Evolutionary conservation across 2,888 invertebrate genomes (phyloP), one percentile per base, ranked within the genome.

Genomic region (Mythimna lalbum): DNA sequence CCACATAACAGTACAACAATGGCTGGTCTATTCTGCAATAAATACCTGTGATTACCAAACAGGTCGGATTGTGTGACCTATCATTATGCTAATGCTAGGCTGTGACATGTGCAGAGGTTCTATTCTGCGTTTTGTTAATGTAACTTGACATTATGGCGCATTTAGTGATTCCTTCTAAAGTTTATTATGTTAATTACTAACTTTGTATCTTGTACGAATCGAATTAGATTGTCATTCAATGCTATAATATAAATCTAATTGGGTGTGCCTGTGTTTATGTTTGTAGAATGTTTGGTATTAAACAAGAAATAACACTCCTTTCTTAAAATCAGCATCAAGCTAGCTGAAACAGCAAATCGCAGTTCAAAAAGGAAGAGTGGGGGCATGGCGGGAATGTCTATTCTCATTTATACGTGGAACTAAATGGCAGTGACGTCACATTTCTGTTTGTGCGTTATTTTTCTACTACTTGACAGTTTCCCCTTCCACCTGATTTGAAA

Each of bases 41-140:
- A 69, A 63, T 76, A 72, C 56, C 55, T 57, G 21, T 73, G 71
- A 74, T 83, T 84, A 75, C 83, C 71, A 82, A 80, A 82, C 65
- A 80, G 77, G 68, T 77, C 68, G 61, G 31, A 39, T 59, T 56
- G 60, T 62, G 49, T 60, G 63, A 77, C 65, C 81, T 67, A 73
- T 67, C 69, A 71, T 77, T 73, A 81, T 62, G 59, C 27, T 76
- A 72, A 81, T 76, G 63, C 10, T 23, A 64, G 53, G 27, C 63
- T 61, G 36, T 56, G 82, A 66, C 79, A 72, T 52, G 64, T 62
- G 36, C 49, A 63, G 47, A 62, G 10, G 47, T 57, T 60, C 21
- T 27, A 65, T 43, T 31, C 39, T 53, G 36, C 19, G 57, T 69
- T 66, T 63, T 31, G 36, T 49, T 68, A 49, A 36, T 80, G 50